Evolutionary conservation across 2,113 vertebrate species (phyloP), one percentile per base, ranked within the genome.

Genomic region (Dissostichus mawsoni): DNA sequence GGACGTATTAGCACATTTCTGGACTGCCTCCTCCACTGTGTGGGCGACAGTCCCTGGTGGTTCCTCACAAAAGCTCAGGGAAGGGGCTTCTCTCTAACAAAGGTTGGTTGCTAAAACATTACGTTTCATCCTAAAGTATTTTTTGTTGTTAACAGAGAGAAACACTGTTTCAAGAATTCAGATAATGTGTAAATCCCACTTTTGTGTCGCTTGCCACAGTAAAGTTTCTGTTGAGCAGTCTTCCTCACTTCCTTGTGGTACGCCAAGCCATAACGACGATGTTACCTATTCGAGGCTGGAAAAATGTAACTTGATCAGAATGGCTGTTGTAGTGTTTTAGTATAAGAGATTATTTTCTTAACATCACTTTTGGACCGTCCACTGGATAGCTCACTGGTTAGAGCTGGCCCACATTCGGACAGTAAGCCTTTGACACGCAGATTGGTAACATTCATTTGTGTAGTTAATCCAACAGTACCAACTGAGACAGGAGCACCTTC

Each of bases 181-280:
- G 47, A 48, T 11, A 13, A 48, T 12, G 47, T 13, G 3, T 48
- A 9, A 48, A 52, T 18, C 17, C 18, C 51, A 52, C 51, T 17
- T 52, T 52, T 52, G 51, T 18, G 51, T 52, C 8, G 51, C 51
- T 52, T 52, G 51, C 18, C 47, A 2, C 4, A 50, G 11, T 4
- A 50, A 14, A 5, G 11, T 50, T 50, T 50, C 5, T 3, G 4
- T 11, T 50, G 47, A 13, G 13, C 11, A 13, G 47, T 50, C 47
- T 50, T 4, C 14, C 11, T 11, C 14, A 29, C 29, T 29, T 29
- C 29, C 29, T 29, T 29, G 29, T 29, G 29, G 29, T 29, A 29
- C 29, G 47, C 47, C 47, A 12, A 48, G 47, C 47, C 14, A 13
- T 48, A 29, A 29, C 11, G 11, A 64, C 79, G 78, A 77, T 59